phyloP scores from a whole-genome alignment of 2,888 invertebrate species.

The Coleophora deauratella region DNA sequence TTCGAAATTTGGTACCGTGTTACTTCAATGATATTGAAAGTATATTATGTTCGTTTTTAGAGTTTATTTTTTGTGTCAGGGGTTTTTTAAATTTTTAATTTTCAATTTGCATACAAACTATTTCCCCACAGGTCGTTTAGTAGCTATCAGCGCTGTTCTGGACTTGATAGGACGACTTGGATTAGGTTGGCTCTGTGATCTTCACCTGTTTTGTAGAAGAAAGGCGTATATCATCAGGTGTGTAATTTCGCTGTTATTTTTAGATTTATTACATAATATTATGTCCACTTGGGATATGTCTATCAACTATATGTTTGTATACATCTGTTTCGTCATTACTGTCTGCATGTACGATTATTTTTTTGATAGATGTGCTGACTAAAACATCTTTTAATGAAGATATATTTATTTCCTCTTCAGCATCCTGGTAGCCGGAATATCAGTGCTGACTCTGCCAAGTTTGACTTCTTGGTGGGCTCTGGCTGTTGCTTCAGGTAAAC shows the following conservation, averaged over 20 bases:
- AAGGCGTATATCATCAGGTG: slow-evolving; percentile 83
- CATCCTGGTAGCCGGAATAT: slow-evolving; percentile 79
- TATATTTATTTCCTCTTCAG: slow-evolving; percentile 55
- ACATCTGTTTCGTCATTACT: too few relatives aligned
- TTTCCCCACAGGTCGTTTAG: slow-evolving; percentile 74
- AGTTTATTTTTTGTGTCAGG: too few relatives aligned
- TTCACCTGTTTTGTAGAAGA: slow-evolving; percentile 80
- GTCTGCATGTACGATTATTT: too few relatives aligned
- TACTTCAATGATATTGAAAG: too few relatives aligned
- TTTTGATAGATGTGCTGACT: too few relatives aligned
- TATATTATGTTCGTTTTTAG: too few relatives aligned
- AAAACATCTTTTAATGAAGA: too few relatives aligned
- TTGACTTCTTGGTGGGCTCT: slow-evolving; percentile 78
- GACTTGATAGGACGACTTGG: slow-evolving; percentile 82
- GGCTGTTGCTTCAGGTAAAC: slow-evolving; percentile 77
- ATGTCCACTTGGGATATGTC: too few relatives aligned
- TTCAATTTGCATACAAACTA: too few relatives aligned
- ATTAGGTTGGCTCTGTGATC: slow-evolving; percentile 82
- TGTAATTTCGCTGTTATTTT: slow-evolving; percentile 9
- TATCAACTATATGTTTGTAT: too few relatives aligned
- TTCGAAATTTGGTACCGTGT: too few relatives aligned
- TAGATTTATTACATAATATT: too few relatives aligned
- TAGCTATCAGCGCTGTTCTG: slow-evolving; percentile 82
- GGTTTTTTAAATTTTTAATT: not conserved
- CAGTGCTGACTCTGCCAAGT: slow-evolving; percentile 79